phyloP scores from a whole-genome alignment of 2,888 invertebrate genomes.

The Sinohyriopsis cumingii region DNA sequence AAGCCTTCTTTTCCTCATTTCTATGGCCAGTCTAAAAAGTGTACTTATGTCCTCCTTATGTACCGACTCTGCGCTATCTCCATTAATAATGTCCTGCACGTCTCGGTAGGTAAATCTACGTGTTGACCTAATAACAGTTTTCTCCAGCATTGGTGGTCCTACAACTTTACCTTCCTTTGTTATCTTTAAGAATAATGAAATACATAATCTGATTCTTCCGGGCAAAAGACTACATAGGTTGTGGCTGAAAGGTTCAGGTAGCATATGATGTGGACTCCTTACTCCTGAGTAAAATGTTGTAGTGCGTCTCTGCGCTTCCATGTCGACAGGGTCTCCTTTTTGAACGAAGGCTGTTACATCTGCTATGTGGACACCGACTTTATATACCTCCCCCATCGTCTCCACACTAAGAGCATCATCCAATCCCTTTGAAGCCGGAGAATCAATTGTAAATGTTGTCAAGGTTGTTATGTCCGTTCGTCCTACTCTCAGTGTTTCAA shows the following conservation, averaged over 20 bases:
- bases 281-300: constrained; percentile 33
- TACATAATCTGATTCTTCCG: constrained; percentile 17
- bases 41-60: constrained; percentile 14
- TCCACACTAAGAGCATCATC: constrained; percentile 43
- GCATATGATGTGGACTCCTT: constrained; percentile 23
- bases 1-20: constrained; percentile 22
- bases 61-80: not conserved
- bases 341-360: constrained; percentile 37
- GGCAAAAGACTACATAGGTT: constrained; percentile 25
- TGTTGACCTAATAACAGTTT: constrained; percentile 11
- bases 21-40: constrained; percentile 21
- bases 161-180: constrained; percentile 5
- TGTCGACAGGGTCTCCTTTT: constrained; percentile 32
- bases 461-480: constrained; percentile 21
- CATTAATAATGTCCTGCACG: constrained; percentile 16
- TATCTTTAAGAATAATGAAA: constrained; percentile 30
- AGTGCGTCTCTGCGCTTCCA: constrained; percentile 35
- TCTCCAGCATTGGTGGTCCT: not conserved
- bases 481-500: not conserved
- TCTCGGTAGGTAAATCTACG: constrained; percentile 17
- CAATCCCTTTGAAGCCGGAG: constrained; percentile 30
- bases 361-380: constrained; percentile 40
- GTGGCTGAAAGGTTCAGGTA: constrained; percentile 33
- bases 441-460: constrained; percentile 40
- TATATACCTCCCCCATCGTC: constrained; percentile 12